These are phyloP conservation scores for Nothoprocta pentlandii DNA, from an alignment of 2,113 vertebrate species.

Conservation along the genomic window DNA sequence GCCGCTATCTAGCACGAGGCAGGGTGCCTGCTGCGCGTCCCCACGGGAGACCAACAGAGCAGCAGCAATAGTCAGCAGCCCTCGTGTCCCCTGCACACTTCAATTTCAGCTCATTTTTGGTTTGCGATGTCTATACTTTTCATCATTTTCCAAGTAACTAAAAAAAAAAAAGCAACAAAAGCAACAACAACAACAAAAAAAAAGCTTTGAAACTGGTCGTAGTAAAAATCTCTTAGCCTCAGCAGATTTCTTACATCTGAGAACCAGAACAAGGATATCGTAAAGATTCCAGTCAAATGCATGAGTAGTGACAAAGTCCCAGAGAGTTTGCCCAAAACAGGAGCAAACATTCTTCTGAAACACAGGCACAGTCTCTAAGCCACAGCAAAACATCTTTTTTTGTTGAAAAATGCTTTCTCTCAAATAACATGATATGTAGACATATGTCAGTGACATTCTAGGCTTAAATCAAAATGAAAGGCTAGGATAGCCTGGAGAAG, in stretches of 20 bases:
- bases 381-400: neutral
- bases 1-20: neutral
- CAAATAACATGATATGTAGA: constrained; percentile 22
- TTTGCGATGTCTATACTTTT: neutral
- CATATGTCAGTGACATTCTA: constrained; percentile 62
- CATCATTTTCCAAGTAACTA: neutral
- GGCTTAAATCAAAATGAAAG: constrained; percentile 58
- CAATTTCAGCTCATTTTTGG: neutral
- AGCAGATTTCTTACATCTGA: neutral
- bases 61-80: neutral
- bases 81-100: neutral
- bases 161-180: neutral
- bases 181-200: neutral
- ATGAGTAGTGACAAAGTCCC: neutral
- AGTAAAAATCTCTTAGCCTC: neutral
- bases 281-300: neutral
- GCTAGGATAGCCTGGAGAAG: constrained; percentile 34
- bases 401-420: neutral
- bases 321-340: neutral
- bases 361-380: neutral
- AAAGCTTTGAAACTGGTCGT: neutral
- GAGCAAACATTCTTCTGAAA: neutral
- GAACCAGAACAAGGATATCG: neutral
- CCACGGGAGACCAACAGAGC: neutral
- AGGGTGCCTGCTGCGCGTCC: neutral